Evolutionary conservation across 1,140 invertebrate genomes (phyloP).

Genomic region (Orius laevigatus): DNA sequence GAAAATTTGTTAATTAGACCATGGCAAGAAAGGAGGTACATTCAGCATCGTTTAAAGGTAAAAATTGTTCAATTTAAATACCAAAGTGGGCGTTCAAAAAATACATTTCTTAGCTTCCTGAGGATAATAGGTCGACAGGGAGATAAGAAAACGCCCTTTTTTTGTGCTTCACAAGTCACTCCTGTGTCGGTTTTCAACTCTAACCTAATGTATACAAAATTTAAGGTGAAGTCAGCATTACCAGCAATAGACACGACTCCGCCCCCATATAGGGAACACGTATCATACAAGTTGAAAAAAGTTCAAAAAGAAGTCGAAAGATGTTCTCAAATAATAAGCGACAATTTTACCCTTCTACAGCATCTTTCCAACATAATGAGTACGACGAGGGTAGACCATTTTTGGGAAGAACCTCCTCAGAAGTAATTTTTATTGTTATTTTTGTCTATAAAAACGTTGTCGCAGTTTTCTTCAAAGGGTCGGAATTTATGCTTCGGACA

Average conservation of each 20-base stretch:
- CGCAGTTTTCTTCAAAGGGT: constrained; percentile 28
- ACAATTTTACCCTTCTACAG: constrained; percentile 38
- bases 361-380: constrained; percentile 33
- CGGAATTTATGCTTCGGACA: constrained; percentile 22
- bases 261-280: constrained; percentile 33
- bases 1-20: constrained; percentile 25
- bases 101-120: neutral
- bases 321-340: constrained; percentile 30
- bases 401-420: constrained; percentile 33
- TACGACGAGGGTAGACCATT: constrained; percentile 35
- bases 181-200: neutral
- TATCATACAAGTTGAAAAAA: constrained; percentile 36
- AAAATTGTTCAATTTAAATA: neutral
- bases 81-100: neutral
- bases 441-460: neutral
- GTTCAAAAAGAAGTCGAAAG: constrained; percentile 37
- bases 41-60: constrained; percentile 23
- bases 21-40: constrained; percentile 24
- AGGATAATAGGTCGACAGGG: neutral
- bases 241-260: constrained; percentile 36
- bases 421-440: constrained; percentile 26
- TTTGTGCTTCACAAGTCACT: neutral
- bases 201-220: neutral
- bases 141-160: neutral
- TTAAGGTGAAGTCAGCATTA: constrained; percentile 33